Conservation (phyloP, 2,888 invertebrate genomes). For the Mythimna albipuncta region DNA sequence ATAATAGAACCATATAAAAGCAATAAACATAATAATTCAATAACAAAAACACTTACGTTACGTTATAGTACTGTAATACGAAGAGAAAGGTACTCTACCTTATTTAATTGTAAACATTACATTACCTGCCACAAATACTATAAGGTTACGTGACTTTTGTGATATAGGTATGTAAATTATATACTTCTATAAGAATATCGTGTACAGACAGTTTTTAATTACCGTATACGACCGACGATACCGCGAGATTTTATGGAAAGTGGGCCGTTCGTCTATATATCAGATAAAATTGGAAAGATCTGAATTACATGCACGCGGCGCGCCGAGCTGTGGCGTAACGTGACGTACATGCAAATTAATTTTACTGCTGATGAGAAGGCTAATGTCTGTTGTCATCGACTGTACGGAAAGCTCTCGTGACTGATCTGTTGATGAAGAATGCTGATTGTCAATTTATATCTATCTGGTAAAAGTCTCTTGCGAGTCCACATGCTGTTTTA, state of each 20-base stretch:
- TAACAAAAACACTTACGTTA: constrained; percentile 46
- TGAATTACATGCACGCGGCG: constrained; percentile 48
- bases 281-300: constrained; percentile 57
- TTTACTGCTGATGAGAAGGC: constrained; percentile 12
- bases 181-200: constrained; percentile 32
- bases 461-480: background rate
- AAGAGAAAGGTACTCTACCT: constrained; percentile 65
- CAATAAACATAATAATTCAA: constrained; percentile 50
- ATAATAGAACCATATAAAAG: constrained; percentile 19
- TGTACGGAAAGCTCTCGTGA: constrained; percentile 24
- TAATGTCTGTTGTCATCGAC: constrained; percentile 14
- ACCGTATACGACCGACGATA: constrained; percentile 43
- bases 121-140: constrained; percentile 54
- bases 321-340: constrained; percentile 39
- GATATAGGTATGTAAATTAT: constrained; percentile 48
- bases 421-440: constrained; percentile 2
- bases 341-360: constrained; percentile 39
- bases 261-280: constrained; percentile 52
- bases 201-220: constrained; percentile 48
- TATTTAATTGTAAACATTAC: constrained; percentile 54
- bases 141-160: constrained; percentile 51
- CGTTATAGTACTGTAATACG: constrained; percentile 40
- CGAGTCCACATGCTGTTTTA: background rate
- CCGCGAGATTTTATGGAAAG: constrained; percentile 49
- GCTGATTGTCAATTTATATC: background rate